These are phyloP conservation scores for Amphilophus citrinellus DNA, from an alignment of 2,113 vertebrate genomes.

Conservation along the genomic window DNA sequence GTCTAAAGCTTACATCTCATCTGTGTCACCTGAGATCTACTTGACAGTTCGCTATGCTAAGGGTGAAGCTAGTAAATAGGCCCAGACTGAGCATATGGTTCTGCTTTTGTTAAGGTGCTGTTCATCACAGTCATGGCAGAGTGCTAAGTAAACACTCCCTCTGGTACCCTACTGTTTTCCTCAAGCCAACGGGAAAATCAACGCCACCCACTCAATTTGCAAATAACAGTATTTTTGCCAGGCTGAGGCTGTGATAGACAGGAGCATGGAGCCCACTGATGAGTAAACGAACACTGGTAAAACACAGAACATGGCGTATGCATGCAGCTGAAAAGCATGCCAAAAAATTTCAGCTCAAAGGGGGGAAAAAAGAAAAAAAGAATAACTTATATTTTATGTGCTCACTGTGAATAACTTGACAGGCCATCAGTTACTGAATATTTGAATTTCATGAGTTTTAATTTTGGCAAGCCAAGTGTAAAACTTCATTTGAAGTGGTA, in stretches of 20 bases:
- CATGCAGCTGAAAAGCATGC: neutral
- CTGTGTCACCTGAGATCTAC: neutral
- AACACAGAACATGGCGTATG: slow-evolving; percentile 8
- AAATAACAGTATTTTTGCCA: slow-evolving; percentile 73
- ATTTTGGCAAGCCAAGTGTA: neutral
- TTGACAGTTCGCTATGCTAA: neutral
- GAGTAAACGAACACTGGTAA: slow-evolving; percentile 35
- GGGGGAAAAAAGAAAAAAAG: neutral
- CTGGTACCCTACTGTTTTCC: slow-evolving; percentile 53
- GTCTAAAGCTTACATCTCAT: neutral
- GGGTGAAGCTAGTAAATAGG: neutral
- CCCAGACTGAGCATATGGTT: slow-evolving; percentile 51
- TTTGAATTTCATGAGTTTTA: neutral
- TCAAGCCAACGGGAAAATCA: slow-evolving; percentile 72
- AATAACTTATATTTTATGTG: neutral
- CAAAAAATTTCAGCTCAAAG: neutral
- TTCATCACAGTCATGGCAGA: slow-evolving; percentile 48
- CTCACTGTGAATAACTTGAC: neutral
- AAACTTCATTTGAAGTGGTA: neutral
- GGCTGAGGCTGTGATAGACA: slow-evolving; percentile 59
- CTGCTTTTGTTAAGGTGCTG: slow-evolving; percentile 53
- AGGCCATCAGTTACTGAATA: neutral
- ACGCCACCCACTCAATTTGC: slow-evolving; percentile 69
- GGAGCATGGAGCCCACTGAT: slow-evolving; percentile 35
- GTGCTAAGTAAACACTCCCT: slow-evolving; percentile 69